phyloP scores from a whole-genome alignment of 1,140 invertebrate species.

The Papilio machaon region DNA sequence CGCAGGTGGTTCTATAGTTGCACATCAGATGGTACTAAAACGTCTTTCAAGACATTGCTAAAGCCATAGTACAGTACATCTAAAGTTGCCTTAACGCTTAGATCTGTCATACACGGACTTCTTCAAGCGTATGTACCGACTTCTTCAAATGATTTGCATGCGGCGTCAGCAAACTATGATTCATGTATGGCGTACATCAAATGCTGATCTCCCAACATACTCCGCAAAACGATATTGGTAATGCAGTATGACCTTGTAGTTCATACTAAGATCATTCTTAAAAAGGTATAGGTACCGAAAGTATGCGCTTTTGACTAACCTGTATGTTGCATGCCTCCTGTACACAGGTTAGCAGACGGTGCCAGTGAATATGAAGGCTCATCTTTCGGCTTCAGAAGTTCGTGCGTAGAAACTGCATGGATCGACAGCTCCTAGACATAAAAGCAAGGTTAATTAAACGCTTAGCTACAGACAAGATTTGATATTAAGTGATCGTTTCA shows the following conservation, averaged over 20 bases:
- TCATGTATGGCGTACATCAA: not conserved
- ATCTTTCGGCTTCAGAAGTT: constrained; percentile 71
- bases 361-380: constrained; percentile 67
- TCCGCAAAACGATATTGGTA: too few species aligned
- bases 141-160: too few species aligned
- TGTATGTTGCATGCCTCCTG: constrained; percentile 60
- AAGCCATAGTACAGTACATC: too few species aligned
- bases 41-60: too few species aligned
- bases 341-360: constrained; percentile 54
- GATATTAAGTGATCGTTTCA: not conserved
- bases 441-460: not conserved
- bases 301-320: constrained; percentile 52
- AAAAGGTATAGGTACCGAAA: not conserved
- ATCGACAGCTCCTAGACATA: constrained; percentile 67
- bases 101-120: not conserved
- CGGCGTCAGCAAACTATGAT: not conserved
- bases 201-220: not conserved
- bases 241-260: too few species aligned
- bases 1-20: too few species aligned
- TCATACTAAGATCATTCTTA: too few species aligned
- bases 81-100: not conserved
- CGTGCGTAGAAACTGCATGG: constrained; percentile 68
- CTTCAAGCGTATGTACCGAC: not conserved
- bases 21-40: too few species aligned
- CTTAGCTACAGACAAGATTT: not conserved